A percentile compares a stretch with the other conserved stretches of the same genome.
phyloP scores from a whole-genome alignment of 2,888 invertebrate species.

The Caenorhabditis sp. region DNA sequence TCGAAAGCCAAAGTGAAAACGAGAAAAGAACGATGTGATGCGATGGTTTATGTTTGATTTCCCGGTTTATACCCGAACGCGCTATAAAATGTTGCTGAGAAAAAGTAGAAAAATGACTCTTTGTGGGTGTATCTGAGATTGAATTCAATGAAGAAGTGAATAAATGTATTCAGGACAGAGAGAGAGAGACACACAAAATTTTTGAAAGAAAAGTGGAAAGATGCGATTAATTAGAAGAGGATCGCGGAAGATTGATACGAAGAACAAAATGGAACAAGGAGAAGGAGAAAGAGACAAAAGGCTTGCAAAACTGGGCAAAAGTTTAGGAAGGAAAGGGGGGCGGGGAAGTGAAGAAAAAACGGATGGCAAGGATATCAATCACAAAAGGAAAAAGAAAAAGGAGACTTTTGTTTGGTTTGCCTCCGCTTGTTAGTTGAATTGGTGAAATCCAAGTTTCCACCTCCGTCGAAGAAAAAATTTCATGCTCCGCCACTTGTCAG shows the following conservation, averaged over 20 bases:
- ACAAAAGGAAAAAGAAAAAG: conserved; percentile 5
- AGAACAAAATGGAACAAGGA: conserved; percentile 9
- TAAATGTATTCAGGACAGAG: conserved; percentile 45
- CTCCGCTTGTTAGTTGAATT: too few relatives aligned
- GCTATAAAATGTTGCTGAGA: not conserved
- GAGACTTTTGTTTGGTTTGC: conserved; percentile 30
- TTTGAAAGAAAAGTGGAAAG: conserved; percentile 14
- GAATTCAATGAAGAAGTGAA: conserved; percentile 24
- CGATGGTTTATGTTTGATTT: too few relatives aligned
- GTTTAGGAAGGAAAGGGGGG: not conserved
- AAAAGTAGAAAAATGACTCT: conserved; percentile 2
- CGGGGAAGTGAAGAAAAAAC: too few relatives aligned
- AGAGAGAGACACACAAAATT: conserved; percentile 22
- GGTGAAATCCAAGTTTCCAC: too few relatives aligned
- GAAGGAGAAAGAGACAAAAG: not conserved
- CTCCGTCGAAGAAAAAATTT: not conserved
- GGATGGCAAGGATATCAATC: conserved; percentile 48
- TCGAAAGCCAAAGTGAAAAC: not conserved
- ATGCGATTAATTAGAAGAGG: conserved; percentile 50
- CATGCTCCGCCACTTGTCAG: conserved; percentile 35
- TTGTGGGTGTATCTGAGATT: too few relatives aligned
- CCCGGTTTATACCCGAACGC: not conserved
- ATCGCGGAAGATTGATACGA: conserved; percentile 31
- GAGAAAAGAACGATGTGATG: not conserved
- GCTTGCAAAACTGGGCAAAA: conserved; percentile 21